Evolutionary conservation across 2,113 vertebrate species (phyloP).

Genomic region (Xyrauchen texanus): DNA sequence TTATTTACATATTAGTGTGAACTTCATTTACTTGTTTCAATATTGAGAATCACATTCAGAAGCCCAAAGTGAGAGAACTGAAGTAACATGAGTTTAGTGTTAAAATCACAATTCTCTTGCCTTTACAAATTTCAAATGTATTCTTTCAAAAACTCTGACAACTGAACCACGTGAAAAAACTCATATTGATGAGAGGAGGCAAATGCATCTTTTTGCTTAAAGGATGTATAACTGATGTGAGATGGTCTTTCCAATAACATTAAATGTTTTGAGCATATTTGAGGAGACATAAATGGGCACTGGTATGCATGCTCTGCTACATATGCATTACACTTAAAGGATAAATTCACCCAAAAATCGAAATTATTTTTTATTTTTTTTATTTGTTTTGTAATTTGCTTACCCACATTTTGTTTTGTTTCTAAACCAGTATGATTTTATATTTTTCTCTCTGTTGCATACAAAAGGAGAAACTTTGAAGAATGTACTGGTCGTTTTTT

Average conservation of each 20-base stretch:
- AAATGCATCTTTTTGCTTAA: constrained; percentile 28
- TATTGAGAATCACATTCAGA: constrained; percentile 71
- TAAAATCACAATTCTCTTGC: constrained; percentile 14
- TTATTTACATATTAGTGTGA: constrained; percentile 68
- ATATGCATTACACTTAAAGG: background rate
- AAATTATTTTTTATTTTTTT: no score
- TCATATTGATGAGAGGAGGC: constrained; percentile 66
- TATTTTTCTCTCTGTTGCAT: no score
- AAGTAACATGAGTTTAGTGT: constrained; percentile 67
- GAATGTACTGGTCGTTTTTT: no score
- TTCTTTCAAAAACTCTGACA: constrained; percentile 75
- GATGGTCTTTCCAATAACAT: background rate
- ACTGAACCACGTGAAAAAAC: constrained; percentile 87
- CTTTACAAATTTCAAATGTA: constrained; percentile 54
- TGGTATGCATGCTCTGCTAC: constrained; percentile 18
- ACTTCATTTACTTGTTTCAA: constrained; percentile 53
- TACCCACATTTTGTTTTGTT: no score
- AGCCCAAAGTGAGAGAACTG: constrained; percentile 85
- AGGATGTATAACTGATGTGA: constrained; percentile 9
- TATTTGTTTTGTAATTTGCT: no score
- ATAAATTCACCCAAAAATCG: no score
- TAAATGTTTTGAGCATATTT: background rate
- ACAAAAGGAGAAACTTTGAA: no score
- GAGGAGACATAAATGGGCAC: background rate
- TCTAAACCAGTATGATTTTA: no score